Evolutionary conservation across 2,113 vertebrate species (phyloP), one percentile per base, ranked within the genome.

Genomic region (Odontesthes bonariensis): DNA sequence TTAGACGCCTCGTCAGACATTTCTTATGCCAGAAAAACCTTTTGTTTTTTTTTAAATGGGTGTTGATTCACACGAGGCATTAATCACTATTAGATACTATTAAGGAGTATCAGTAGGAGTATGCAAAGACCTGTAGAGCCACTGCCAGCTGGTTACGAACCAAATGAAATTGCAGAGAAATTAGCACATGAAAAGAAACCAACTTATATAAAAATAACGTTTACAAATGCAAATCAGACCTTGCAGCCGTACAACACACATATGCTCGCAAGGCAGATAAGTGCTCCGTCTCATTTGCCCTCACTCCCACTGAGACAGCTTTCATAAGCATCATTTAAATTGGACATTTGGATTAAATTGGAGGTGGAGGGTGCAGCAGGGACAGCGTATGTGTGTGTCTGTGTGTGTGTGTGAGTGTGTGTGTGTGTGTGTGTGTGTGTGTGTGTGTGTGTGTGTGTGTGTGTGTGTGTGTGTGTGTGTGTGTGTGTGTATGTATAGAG

Each of bases 271-370:
- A 79, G 55, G 75, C 33, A 75, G 53, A 70, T 2, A 59, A 67
- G 62, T 9, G 54, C 47, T 69, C 35, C 14, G 20, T 73, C 68
- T 64, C 62, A 86, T 86, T 82, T 78, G 46, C 20, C 40, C 23
- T 57, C 31, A 46, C 66, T 74, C 75, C 79, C 65, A 65, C 81
- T 70, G 63, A 60, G 52, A 79, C 60, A 71, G 75, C 56, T 73
- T 76, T 84, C 84, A 89, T 88, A 91, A 92, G 85, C 83, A 86
- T 85, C 62, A 88, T 86, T 86, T 88, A 82, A 91, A 92, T 84
- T 88, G 71, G 67, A 74, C 67, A 70, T 90, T 90, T 82, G 79
- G 54, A 88, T 84, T 88, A 85, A 89, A 91, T 77, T 80, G 83
- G 73, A 76, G 69, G 47, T 61, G 74, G 83, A 40, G 58, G 27